A percentile compares a stretch with the other conserved stretches of the same genome.
These are phyloP conservation scores for Lerema accius DNA, from an alignment of 1,140 invertebrate genomes.

Conservation along the genomic window DNA sequence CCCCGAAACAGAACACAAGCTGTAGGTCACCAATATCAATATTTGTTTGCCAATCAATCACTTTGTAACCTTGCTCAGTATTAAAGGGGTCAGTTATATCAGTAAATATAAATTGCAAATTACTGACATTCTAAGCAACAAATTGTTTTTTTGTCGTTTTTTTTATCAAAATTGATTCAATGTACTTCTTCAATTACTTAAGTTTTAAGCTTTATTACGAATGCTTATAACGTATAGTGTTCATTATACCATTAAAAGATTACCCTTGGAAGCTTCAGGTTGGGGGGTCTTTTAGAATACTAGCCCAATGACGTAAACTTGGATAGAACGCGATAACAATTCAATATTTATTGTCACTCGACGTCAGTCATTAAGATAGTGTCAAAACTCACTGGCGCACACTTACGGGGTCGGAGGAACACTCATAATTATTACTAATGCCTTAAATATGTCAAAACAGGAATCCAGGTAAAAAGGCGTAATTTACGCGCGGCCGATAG, in stretches of 20 bases:
- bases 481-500: constrained; percentile 81
- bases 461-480: constrained; percentile 82
- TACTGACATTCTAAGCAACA: too few relatives aligned
- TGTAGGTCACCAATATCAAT: constrained; percentile 19
- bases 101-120: too few relatives aligned
- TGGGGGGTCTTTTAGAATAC: constrained; percentile 69
- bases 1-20: constrained; percentile 31
- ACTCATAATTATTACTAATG: constrained; percentile 83
- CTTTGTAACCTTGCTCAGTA: background rate
- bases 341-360: constrained; percentile 80
- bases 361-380: constrained; percentile 82
- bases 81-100: too few relatives aligned
- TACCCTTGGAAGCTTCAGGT: constrained; percentile 41
- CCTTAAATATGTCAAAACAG: constrained; percentile 83
- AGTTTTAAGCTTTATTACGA: too few relatives aligned
- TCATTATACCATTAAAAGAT: background rate
- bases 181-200: too few relatives aligned
- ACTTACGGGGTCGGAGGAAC: constrained; percentile 64
- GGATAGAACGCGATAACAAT: constrained; percentile 73
- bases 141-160: too few relatives aligned
- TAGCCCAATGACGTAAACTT: constrained; percentile 58
- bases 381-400: constrained; percentile 78
- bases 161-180: too few relatives aligned
- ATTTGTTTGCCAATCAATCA: background rate
- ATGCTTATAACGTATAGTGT: too few relatives aligned